Evolutionary conservation across 2,113 vertebrate species (phyloP), one percentile per base, ranked within the genome.

Genomic region (Pantherophis guttatus): DNA sequence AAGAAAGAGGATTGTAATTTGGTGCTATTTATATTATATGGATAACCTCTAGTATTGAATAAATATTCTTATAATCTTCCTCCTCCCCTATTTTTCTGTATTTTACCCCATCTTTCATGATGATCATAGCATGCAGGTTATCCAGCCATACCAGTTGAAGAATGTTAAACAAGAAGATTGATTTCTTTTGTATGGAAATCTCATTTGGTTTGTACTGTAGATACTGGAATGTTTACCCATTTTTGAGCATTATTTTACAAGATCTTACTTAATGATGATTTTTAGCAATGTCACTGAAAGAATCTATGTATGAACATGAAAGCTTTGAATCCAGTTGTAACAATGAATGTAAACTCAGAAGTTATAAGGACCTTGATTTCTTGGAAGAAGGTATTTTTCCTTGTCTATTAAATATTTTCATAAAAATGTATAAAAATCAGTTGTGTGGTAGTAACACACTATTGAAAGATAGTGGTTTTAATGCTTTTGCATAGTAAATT

Each of bases 351-450:
- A 88, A 94, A 93, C 0, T 1, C 7, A 8, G 19, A 0, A 57
- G 91, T 50, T 81, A 88, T 13, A 97, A 97, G 23, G 94, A 88
- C 91, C 94, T 97, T 91, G 97, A 97, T 29, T 95, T 97, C 91
- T 91, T 97, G 97, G 98, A 98, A 93, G 98, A 98, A 98, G 98
- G 98, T 98, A 98, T 94, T 96, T 94, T 50, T n/a, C 13, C 8
- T 65, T n/a, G 26, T 12, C 0, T 92, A 93, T 58, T 4, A 39
- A 39, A 39, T 39, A 1, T 92, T 93, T 93, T 62, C 9, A 59
- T 93, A 17, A 12, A 90, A 94, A 21, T 54, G 44, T 0, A 0
- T 81, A n/a, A 88, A 81, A 70, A 57, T 58, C 6, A 23, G 24
- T 89, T 65, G 92, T 21, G n/a, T 88, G 70, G 2, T 44, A 87